A percentile compares a stretch with the other conserved stretches of the same genome.
These are phyloP conservation scores for Tetrapedia diversipes DNA, from an alignment of 2,888 invertebrate genomes.

Conservation along the genomic window DNA sequence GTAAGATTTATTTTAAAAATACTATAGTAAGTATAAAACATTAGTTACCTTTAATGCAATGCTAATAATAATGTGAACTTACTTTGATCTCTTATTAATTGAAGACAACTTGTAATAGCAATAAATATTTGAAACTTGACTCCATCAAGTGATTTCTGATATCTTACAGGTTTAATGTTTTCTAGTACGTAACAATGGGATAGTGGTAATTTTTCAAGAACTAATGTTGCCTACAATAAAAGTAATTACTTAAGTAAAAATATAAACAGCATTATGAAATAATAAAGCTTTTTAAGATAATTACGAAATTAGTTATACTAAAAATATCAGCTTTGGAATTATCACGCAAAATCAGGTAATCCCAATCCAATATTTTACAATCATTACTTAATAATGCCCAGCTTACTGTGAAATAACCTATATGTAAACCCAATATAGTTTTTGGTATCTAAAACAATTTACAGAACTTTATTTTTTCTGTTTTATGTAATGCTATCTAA, in stretches of 20 bases:
- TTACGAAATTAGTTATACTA: slow-evolving; percentile 12
- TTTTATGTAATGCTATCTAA: not conserved
- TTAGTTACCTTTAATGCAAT: not conserved
- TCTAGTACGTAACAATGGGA: slow-evolving; percentile 47
- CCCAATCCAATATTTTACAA: slow-evolving; percentile 37
- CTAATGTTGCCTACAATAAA: slow-evolving; percentile 16
- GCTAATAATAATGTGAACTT: not conserved
- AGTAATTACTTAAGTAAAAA: not conserved
- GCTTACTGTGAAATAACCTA: slow-evolving; percentile 37
- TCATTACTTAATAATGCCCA: slow-evolving; percentile 41
- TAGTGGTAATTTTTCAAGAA: slow-evolving; percentile 33
- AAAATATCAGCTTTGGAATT: not conserved
- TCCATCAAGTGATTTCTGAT: accelerated
- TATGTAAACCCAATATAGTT: slow-evolving; percentile 40
- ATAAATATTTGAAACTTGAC: not conserved
- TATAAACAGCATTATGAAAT: not conserved
- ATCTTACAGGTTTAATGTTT: not conserved
- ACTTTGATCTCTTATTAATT: slow-evolving; percentile 3
- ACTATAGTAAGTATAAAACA: not conserved
- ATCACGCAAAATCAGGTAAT: not conserved
- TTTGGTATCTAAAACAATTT: slow-evolving; percentile 19
- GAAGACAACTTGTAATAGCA: slow-evolving; percentile 15
- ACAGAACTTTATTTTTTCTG: not conserved
- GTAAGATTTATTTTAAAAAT: slow-evolving; percentile 9
- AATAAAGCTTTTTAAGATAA: not conserved